Evolutionary conservation across 2,113 vertebrate species (phyloP), one percentile per base, ranked within the genome.

Genomic region (Tringa solitaria): DNA sequence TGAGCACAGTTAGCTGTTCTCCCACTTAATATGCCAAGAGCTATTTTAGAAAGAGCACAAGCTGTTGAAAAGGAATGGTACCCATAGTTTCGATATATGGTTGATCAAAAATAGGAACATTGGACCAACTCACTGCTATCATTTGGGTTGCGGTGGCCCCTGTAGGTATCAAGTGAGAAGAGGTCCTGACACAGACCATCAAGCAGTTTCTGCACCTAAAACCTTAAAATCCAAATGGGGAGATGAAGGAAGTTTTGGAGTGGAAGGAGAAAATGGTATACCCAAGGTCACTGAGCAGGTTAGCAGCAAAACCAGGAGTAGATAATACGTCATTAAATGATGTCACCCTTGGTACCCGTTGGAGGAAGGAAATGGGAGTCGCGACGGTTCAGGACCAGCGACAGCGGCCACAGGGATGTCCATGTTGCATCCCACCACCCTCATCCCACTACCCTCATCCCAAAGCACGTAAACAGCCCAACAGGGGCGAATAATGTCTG

Each of bases 391-490:
- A 48, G 16, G 13, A 4, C 13, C 64, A 24, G 3, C 4, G 14
- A 14, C 16, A n/a, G 12, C 0, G 3, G 26, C 8, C 48, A 13
- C 0, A 10, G 50, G 14, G 20, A 16, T 0, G 32, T 32, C 6
- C 54, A 54, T 14, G 33, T 22, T 22, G 46, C 26, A 45, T 27
- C 79, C 53, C 61, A 57, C 6, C 11, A 19, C 22, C 22, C 27
- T 28, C 53, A 51, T 21, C 81, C 54, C 48, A 56, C 7, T 8
- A 24, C 19, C 22, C 46, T 72, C 61, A 32, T 3, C 57, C 86
- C 14, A 11, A 41, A 46, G 72, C 65, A 28, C 3, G 22, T 5
- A 21, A 53, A 60, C 75, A 82, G 69, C 68, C 60, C 14, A 27
- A 30, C 0, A 46, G 23, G 43, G 33, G 8, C 22, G 41, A 56